Percentiles rank a stretch among this genome's conserved stretches.
Evolutionary conservation across 1,140 invertebrate species (phyloP).

Genomic region (Aphaenogaster ashmeadi): DNA sequence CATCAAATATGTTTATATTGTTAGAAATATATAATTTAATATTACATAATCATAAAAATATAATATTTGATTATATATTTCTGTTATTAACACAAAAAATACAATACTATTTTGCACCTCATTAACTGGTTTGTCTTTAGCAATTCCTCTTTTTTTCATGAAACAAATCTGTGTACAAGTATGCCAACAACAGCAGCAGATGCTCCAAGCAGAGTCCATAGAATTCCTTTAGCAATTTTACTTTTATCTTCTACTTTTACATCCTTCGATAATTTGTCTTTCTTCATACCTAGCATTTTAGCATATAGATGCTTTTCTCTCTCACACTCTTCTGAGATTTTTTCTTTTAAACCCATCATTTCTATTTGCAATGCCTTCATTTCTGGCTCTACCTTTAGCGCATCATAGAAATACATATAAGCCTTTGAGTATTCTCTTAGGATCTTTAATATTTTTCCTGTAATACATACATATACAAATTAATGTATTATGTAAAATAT

Average conservation of each 20-base stretch:
- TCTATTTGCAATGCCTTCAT: constrained; percentile 89
- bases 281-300: constrained; percentile 89
- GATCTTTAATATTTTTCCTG: constrained; percentile 89
- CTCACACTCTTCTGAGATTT: constrained; percentile 87
- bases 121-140: background rate
- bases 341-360: constrained; percentile 88
- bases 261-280: constrained; percentile 46
- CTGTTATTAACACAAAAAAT: constrained; percentile 8
- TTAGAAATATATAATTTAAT: constrained; percentile 32
- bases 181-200: constrained; percentile 80
- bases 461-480: constrained; percentile 44
- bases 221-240: constrained; percentile 72
- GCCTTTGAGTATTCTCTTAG: constrained; percentile 89
- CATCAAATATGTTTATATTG: background rate
- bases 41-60: background rate
- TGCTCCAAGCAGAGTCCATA: constrained; percentile 84
- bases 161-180: constrained; percentile 82
- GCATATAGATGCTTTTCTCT: constrained; percentile 90
- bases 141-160: constrained; percentile 64
- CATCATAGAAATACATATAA: constrained; percentile 88
- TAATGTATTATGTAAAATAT: constrained; percentile 24
- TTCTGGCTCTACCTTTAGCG: constrained; percentile 88
- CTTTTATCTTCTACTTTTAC: constrained; percentile 68
- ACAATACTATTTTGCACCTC: background rate
- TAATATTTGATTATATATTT: background rate